phyloP scores from a whole-genome alignment of 2,113 vertebrate genomes.

The Cathartes aura region DNA sequence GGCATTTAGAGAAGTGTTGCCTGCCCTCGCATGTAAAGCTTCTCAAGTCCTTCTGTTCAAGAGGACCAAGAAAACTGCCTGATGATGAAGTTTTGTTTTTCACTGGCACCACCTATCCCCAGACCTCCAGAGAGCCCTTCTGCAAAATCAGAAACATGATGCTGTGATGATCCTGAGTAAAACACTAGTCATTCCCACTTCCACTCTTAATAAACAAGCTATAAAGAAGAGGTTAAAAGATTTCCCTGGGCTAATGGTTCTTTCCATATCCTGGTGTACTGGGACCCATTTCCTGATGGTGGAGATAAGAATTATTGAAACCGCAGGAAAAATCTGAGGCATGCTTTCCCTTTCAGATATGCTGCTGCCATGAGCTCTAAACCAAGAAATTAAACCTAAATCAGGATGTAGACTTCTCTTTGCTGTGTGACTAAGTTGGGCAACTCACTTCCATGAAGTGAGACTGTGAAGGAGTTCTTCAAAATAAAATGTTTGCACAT shows the following conservation, averaged over 20 bases:
- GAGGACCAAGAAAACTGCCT: neutral
- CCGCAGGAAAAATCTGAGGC: neutral
- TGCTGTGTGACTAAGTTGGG: slow-evolving; percentile 46
- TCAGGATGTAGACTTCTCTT: slow-evolving; percentile 46
- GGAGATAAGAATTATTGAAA: neutral
- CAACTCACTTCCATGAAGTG: slow-evolving; percentile 35
- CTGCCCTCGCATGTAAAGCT: neutral
- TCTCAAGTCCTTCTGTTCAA: neutral
- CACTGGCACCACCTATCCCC: neutral
- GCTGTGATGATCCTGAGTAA: neutral
- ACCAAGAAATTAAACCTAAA: slow-evolving; percentile 42
- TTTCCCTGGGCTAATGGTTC: neutral
- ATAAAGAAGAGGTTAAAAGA: neutral
- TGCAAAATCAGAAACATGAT: neutral
- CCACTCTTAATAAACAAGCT: neutral
- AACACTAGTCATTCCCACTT: neutral
- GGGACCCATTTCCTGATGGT: neutral
- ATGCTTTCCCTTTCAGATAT: neutral
- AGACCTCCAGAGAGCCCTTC: neutral
- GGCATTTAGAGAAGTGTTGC: neutral
- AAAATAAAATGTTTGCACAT: slow-evolving; percentile 62
- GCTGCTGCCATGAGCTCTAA: slow-evolving; percentile 4
- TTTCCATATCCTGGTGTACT: neutral
- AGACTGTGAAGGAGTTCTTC: slow-evolving; percentile 57
- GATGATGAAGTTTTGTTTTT: neutral